Evolutionary conservation across 2,113 vertebrate genomes (phyloP), one percentile per base, ranked within the genome.

Genomic region (Glareola pratincola): DNA sequence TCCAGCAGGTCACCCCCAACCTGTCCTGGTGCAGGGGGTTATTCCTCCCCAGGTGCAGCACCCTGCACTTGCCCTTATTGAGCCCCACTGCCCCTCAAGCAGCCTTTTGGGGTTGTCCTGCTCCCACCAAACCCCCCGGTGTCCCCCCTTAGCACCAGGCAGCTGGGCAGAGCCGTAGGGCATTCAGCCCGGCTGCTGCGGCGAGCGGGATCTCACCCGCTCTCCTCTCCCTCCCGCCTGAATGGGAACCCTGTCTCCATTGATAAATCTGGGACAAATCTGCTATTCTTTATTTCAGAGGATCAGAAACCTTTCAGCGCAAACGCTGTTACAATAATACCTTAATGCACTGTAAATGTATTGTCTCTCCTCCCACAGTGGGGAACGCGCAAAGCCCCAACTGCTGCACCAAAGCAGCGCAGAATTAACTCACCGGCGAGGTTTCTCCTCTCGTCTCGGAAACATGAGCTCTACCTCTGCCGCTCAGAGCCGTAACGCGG

Each of bases 191-290:
- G 1, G 69, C 51, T 12, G 66, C 37, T 24, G 71, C 23, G 8
- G 64, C 3, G 2, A 75, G 79, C 3, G 19, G 45, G 63, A 69
- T 17, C 63, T 69, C 63, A 19, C 14, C 43, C 10, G 0, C 45
- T 14, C 27, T 66, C 29, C 56, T 36, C 45, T 82, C 73, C 75
- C 72, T 71, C 11, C 3, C 0, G 0, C 19, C 53, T 77, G 78
- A 80, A 41, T 90, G 93, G 85, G 59, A 85, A 51, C 41, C 43
- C 87, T 92, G 71, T 45, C 56, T 59, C 88, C 96, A 93, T 94
- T 94, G 92, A 96, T 76, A 83, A 90, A 96, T 86, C 90, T 67
- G 76, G 94, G 92, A 62, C 94, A 94, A 92, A 96, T 63, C 88
- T 51, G 67, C 72, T 62, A 2, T 1, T 64, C 60, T 93, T 88